Percentiles rank a stretch among this genome's conserved stretches.
These are phyloP conservation scores for Nerophis lumbriciformis DNA, from an alignment of 2,113 vertebrate species.

Conservation along the genomic window DNA sequence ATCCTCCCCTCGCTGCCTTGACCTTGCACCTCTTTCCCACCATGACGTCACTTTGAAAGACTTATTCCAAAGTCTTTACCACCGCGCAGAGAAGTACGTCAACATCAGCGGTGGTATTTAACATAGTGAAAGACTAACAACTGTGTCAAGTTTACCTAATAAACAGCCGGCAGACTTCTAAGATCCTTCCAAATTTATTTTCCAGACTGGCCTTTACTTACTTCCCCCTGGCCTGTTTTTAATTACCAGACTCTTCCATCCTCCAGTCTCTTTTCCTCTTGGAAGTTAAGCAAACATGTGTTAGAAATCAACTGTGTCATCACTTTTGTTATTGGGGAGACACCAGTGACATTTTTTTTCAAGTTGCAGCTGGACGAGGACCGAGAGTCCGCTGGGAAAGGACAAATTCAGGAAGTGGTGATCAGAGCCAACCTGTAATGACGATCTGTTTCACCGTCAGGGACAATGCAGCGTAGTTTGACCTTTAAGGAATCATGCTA, in stretches of 20 bases:
- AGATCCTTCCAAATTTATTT: background rate
- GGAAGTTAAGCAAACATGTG: constrained; percentile 46
- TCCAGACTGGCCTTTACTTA: background rate
- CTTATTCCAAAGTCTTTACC: too few species aligned
- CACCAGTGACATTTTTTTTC: constrained; percentile 18
- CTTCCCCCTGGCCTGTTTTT: constrained; percentile 35
- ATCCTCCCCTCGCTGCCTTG: too few species aligned
- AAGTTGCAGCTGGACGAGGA: constrained; percentile 36
- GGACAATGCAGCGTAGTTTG: constrained; percentile 62
- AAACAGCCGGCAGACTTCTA: background rate
- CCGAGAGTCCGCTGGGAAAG: constrained; percentile 44
- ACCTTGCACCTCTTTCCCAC: too few species aligned
- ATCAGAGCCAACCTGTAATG: background rate
- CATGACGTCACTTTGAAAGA: too few species aligned
- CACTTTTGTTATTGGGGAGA: constrained; percentile 20
- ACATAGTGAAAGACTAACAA: too few species aligned
- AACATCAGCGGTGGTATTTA: too few species aligned
- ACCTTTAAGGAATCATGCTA: constrained; percentile 41
- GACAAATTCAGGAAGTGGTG: constrained; percentile 39
- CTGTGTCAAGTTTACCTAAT: background rate
- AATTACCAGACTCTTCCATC: constrained; percentile 23
- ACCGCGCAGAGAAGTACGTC: too few species aligned
- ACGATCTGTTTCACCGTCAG: constrained; percentile 56
- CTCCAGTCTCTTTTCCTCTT: constrained; percentile 22
- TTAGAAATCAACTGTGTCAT: constrained; percentile 48